Base-by-base conservation (phyloP, 2,797 vertebrate genomes). In the Protonibea diacanthus region DNA sequence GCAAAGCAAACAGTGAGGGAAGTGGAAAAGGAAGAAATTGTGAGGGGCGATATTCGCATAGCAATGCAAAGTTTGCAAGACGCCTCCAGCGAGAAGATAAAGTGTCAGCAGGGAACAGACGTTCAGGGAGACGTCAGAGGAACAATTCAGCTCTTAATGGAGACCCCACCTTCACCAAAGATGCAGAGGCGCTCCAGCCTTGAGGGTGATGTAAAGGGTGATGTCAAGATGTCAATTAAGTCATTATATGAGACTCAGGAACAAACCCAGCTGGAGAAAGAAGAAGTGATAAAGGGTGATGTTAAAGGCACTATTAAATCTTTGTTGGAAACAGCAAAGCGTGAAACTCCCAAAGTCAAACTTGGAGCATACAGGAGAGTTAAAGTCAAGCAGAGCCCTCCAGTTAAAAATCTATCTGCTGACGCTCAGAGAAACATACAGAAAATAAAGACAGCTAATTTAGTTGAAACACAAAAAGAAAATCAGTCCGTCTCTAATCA, bases 261-360 rank as follows among this genome's bases (percentile, higher is more conserved):
- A 70, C 93, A 95, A 88, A 84, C 68, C 55, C 93, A 90, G 83
- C 53, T 79, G 67, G 95, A 96, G 81, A 95, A 94, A 86, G 94
- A 95, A 67, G 92, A 95, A 66, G 93, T 94, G 68, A 89, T 95
- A 85, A 95, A 94, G 80, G 95, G 95, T 58, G 95, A 95, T n/a
- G 94, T 94, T 60, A 96, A 96, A 93, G 95, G 94, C 47, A 93
- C 93, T 0, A 94, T 96, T 88, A 96, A 95, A 88, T 95, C 94
- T 12, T 87, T 96, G 82, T n/a, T 95, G 88, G 94, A 96, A 91
- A 95, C 94, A 29, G 96, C 96, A 67, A 90, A 95, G 62, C 93
- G 90, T 59, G 83, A 93, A 82, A 83, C 93, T 83, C 89, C 94
- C 52, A 95, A 94, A 83, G 91, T 91, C 81, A 91, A 65, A 81